Evolutionary conservation across 1,140 invertebrate genomes (phyloP).

Genomic region (Pissodes strobi): DNA sequence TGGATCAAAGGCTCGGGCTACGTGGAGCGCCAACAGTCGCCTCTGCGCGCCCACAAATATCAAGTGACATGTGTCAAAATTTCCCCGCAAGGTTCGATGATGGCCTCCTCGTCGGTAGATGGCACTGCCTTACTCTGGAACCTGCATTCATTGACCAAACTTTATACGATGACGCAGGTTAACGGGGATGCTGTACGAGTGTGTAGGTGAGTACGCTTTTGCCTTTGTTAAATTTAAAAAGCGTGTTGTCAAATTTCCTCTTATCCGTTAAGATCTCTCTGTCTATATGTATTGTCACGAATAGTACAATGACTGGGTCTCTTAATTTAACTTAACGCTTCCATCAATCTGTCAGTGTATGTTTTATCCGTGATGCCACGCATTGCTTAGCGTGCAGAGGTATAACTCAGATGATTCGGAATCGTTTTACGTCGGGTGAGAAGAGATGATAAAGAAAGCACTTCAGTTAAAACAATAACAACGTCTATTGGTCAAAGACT

Average conservation of each 20-base stretch:
- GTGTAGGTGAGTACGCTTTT: constrained; percentile 56
- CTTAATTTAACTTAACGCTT: too few relatives aligned
- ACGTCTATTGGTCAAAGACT: too few relatives aligned
- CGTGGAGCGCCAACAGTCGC: constrained; percentile 61
- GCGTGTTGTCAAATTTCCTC: neutral
- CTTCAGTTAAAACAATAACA: too few relatives aligned
- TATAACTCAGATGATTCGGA: too few relatives aligned
- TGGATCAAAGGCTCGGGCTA: constrained; percentile 65
- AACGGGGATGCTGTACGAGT: constrained; percentile 68
- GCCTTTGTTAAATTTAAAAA: neutral
- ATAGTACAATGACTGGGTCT: too few relatives aligned
- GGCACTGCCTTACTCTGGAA: constrained; percentile 76
- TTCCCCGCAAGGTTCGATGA: constrained; percentile 70
- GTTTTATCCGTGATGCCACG: too few relatives aligned
- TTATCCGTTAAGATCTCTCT: too few relatives aligned
- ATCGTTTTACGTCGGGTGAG: too few relatives aligned
- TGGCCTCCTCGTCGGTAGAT: constrained; percentile 74
- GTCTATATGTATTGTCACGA: too few relatives aligned
- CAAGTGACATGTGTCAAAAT: constrained; percentile 69
- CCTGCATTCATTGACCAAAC: constrained; percentile 63
- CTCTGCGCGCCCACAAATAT: constrained; percentile 68
- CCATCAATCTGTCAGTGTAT: too few relatives aligned
- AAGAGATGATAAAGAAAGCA: too few relatives aligned
- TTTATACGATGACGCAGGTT: constrained; percentile 68
- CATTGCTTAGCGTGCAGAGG: too few relatives aligned